Percentiles rank a stretch among this genome's conserved stretches.
These are phyloP conservation scores for Ascidia mentula DNA, from an alignment of 23 tunicate species.

Conservation along the genomic window DNA sequence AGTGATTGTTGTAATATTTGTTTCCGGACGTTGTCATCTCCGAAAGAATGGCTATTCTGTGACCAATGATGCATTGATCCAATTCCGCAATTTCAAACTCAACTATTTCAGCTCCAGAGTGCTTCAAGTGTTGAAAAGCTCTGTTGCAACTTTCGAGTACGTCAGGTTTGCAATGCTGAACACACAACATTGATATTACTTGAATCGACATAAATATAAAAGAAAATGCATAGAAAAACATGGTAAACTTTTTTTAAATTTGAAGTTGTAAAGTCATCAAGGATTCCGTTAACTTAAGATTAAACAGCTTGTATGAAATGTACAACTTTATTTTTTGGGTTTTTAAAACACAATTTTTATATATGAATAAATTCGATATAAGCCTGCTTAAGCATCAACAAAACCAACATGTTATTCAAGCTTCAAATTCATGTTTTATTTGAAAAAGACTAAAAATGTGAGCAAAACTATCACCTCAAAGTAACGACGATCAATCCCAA, in stretches of 20 bases:
- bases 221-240: neutral
- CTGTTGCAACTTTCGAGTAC: conserved; percentile 21
- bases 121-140: conserved; percentile 14
- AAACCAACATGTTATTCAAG: too few species aligned
- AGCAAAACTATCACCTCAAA: too few species aligned
- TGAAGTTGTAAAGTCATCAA: neutral
- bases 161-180: conserved; percentile 48
- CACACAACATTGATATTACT: too few species aligned
- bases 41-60: conserved; percentile 45
- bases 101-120: conserved; percentile 26
- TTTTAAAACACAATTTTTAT: too few species aligned
- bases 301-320: neutral
- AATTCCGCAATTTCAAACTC: conserved; percentile 49
- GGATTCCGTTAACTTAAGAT: neutral
- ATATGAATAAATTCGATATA: too few species aligned
- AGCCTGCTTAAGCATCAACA: too few species aligned
- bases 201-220: neutral
- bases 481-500: conserved; percentile 62
- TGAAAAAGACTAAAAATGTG: too few species aligned
- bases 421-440: neutral
- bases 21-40: conserved; percentile 40
- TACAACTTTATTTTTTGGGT: too few species aligned
- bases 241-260: neutral
- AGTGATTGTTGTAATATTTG: conserved; percentile 31
- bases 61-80: conserved; percentile 30